Base-by-base conservation (phyloP, 1,140 invertebrate genomes). In the Drosophila asahinai region DNA sequence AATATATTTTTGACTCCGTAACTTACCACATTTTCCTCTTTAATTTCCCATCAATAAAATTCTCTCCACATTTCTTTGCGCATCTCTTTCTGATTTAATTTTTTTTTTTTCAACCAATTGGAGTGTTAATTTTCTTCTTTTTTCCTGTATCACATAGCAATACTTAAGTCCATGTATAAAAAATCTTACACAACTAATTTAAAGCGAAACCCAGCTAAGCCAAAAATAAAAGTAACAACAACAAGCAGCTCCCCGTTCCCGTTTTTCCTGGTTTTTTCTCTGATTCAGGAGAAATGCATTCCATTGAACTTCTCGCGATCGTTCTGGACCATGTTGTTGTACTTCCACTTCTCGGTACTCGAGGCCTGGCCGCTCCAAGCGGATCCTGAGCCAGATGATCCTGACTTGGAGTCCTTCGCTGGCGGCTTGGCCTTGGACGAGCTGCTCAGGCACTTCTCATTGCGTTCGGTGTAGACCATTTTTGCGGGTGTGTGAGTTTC, bases 381-480 rank as follows among this genome's bases (percentile, higher is more conserved):
- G 0, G 65, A 19, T 15, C 27, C 67, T 0, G 70, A 73, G 0
- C 64, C 64, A 6, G 30, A 47, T 11, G 33, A 55, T 5, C 45
- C 48, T 15, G 58, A 57, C 22, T 68, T 45, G 14, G 60, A 27
- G 30, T 22, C 58, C 48, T 82, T 48, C 3, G 42, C 48, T 17
- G 66, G 52, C 2, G 48, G 55, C 19, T 52, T 75, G n/a, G 81
- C 64, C 70, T 86, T 86, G 59, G 49, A 63, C 43, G 52, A 65
- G 66, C 40, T 78, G 45, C 72, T 51, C 64, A 76, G 72, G 40
- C 57, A 90, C 60, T 87, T 91, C 17, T 92, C 89, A 19, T 77
- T 91, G 58, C 91, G 91, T 67, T 92, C 91, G 19, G 86, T 74
- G 40, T 92, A 86, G 61, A 92, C 91, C 91, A 92, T 92, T 64